A percentile compares a stretch with the other conserved stretches of the same genome.
These are phyloP conservation scores for Tenualosa ilisha DNA, from an alignment of 2,797 vertebrate species.

Conservation along the genomic window DNA sequence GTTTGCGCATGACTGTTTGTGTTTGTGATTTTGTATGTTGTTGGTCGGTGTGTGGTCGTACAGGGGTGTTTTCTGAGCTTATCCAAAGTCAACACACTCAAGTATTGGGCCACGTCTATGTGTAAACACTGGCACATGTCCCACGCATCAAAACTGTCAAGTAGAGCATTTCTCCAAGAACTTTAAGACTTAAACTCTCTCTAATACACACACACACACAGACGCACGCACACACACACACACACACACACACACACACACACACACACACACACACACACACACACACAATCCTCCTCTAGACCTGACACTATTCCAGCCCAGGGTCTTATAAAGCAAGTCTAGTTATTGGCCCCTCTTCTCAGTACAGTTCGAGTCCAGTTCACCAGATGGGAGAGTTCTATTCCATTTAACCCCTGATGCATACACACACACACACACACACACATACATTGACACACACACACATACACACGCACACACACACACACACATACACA, in stretches of 20 bases:
- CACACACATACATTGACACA: not conserved
- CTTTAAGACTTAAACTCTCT: not conserved
- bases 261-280: not conserved
- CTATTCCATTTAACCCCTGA: not conserved
- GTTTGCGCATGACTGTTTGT: not conserved
- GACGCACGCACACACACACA: not conserved
- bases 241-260: not conserved
- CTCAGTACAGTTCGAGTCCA: conserved; percentile 6
- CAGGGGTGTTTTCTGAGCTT: not conserved
- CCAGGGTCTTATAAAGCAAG: not conserved
- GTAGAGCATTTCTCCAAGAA: not conserved
- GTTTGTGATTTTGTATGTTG: not conserved
- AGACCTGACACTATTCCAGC: not conserved
- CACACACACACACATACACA: not conserved
- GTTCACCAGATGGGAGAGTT: not conserved
- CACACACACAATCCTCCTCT: not conserved
- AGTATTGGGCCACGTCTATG: not conserved
- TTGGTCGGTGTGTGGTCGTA: not conserved
- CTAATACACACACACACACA: not conserved
- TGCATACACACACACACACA: not conserved
- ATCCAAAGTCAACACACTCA: not conserved
- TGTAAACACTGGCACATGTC: not conserved
- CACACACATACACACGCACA: not conserved
- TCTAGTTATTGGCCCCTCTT: conserved; percentile 10
- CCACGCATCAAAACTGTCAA: conserved; percentile 19